Evolutionary conservation across 2,113 vertebrate genomes (phyloP).

Genomic region (Lates calcarifer): DNA sequence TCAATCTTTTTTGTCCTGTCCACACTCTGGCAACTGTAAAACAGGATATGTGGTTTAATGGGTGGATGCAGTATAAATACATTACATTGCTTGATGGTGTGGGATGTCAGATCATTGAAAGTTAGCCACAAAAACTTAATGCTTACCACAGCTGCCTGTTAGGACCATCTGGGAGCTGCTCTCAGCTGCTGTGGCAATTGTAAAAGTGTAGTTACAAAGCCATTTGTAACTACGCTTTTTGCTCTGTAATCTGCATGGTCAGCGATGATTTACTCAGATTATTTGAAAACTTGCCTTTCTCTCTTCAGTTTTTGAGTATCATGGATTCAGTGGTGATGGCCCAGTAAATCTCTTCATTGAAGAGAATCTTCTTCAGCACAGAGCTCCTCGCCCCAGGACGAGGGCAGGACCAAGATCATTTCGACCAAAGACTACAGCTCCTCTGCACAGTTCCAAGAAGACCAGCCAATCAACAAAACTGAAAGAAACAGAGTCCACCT

Average conservation of each 20-base stretch:
- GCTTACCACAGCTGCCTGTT: neutral
- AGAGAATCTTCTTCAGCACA: slow-evolving; percentile 92
- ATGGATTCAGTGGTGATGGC: slow-evolving; percentile 91
- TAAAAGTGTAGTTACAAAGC: neutral
- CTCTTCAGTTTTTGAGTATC: slow-evolving; percentile 86
- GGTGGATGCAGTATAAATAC: neutral
- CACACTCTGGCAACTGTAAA: neutral
- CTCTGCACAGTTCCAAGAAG: neutral
- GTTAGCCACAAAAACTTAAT: neutral
- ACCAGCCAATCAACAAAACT: slow-evolving; percentile 23
- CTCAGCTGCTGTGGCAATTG: neutral
- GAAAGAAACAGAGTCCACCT: slow-evolving; percentile 37
- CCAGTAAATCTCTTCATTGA: slow-evolving; percentile 88
- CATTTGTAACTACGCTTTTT: neutral
- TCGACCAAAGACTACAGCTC: slow-evolving; percentile 31
- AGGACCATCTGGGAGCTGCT: neutral
- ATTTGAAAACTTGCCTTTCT: slow-evolving; percentile 12
- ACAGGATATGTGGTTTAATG: neutral
- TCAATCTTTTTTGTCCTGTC: neutral
- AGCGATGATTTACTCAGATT: neutral
- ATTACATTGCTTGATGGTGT: too few species aligned
- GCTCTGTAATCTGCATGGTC: neutral
- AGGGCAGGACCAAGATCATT: slow-evolving; percentile 62
- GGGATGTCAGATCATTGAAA: neutral
- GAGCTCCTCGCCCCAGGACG: slow-evolving; percentile 57